Base-by-base conservation (phyloP, 2,797 vertebrate genomes). In the Anableps anableps region DNA sequence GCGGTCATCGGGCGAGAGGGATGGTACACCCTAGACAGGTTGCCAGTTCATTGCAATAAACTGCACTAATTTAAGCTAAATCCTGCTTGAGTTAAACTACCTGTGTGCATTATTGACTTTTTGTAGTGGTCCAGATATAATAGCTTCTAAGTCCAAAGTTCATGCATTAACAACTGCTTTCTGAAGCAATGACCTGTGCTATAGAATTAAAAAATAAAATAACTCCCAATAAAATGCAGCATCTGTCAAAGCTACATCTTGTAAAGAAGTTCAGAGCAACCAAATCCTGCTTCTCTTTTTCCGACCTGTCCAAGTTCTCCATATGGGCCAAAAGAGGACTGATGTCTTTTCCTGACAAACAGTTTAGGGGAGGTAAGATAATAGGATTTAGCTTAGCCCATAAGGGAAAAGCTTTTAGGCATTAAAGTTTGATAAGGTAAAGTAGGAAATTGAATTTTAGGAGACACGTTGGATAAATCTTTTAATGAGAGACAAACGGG, bases 331-430 rank as follows among this genome's bases (percentile, higher is more conserved):
- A 19, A n/a, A 55, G 13, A 74, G 68, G 72, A n/a, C 66, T 68
- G 70, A 91, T 87, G 79, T 7, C 0, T 90, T 92, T 90, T 86
- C 86, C 89, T 89, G 82, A 0, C 72, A 83, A 62, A 51, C 75
- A 76, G 76, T 75, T 36, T 66, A 34, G 31, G 53, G n/a, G 53
- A 83, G 58, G 31, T 50, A 34, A 58, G 48, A 83, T 50, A 0
- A 21, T 72, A 48, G 31, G 48, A 83, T 86, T 86, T 58, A 45
- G 48, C 29, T 80, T 19, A 45, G 48, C 2, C 31, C 74, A 41
- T 45, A 13, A 86, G 79, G n/a, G 5, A 48, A 34, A 72, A 21
- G 36, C 9, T 16, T 31, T 60, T 13, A 47, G 45, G 73, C 7
- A 29, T 13, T 29, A 8, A 74, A 34, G 38, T 14, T 58, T 71